Conservation (phyloP, 1,140 invertebrate genomes). For the Euura saliciscinereae region DNA sequence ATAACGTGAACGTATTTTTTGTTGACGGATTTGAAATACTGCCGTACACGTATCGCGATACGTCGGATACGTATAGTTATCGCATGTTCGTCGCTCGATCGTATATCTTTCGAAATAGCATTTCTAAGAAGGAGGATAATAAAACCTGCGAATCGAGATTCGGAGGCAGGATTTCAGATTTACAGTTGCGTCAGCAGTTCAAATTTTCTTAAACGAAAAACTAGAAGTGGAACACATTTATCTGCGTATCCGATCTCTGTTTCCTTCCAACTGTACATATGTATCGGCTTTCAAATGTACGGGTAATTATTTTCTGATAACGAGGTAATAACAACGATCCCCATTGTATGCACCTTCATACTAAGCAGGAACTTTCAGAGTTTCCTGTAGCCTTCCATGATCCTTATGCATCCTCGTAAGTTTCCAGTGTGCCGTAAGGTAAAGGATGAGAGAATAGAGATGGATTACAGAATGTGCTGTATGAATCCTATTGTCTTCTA, state of each 20-base stretch:
- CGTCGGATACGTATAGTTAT: background rate
- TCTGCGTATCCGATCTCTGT: background rate
- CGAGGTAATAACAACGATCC: too few relatives aligned
- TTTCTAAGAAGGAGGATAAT: background rate
- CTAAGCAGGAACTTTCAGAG: too few relatives aligned
- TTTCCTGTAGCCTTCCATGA: too few relatives aligned
- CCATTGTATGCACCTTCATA: too few relatives aligned
- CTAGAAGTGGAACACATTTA: background rate
- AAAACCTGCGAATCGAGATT: background rate
- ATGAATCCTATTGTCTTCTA: too few relatives aligned
- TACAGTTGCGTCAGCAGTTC: background rate
- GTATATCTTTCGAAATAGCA: background rate
- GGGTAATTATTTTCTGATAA: too few relatives aligned
- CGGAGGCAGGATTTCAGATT: background rate
- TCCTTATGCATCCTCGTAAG: too few relatives aligned
- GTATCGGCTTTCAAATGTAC: too few relatives aligned
- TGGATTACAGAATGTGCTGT: too few relatives aligned
- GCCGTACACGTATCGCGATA: background rate
- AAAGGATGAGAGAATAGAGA: too few relatives aligned
- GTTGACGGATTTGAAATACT: background rate
- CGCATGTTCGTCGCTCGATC: background rate
- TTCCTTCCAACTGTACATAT: too few relatives aligned
- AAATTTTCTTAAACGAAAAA: background rate
- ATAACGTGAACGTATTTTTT: background rate
- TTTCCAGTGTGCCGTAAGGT: too few relatives aligned